A percentile compares a stretch with the other conserved stretches of the same genome.
Conservation (phyloP, 1,140 invertebrate genomes). For the Aplysia californica region DNA sequence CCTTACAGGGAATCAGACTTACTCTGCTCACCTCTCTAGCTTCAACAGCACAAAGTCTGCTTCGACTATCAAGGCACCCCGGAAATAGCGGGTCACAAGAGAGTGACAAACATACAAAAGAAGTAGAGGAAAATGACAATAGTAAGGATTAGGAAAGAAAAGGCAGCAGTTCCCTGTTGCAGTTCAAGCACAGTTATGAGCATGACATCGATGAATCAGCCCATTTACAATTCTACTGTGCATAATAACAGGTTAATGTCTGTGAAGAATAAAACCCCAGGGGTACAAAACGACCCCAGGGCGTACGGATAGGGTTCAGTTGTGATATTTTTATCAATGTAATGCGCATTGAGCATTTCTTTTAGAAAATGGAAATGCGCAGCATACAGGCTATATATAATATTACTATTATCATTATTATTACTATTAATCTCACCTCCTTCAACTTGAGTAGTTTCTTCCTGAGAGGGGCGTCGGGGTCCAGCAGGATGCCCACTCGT, state of each 20-base stretch:
- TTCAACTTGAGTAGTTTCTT: slow-evolving; percentile 9
- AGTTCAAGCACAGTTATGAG: no score
- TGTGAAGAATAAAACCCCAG: no score
- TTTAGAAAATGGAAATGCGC: neutral
- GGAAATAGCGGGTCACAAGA: neutral
- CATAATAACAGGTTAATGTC: neutral
- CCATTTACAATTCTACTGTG: no score
- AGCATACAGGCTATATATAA: neutral
- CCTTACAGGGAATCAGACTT: neutral
- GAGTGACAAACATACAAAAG: no score
- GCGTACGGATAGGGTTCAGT: no score
- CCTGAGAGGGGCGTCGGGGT: neutral
- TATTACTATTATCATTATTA: neutral
- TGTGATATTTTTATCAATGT: no score
- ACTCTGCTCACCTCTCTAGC: neutral
- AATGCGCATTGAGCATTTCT: neutral
- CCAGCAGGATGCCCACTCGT: slow-evolving; percentile 3
- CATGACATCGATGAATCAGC: no score
- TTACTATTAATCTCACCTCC: slow-evolving; percentile 4
- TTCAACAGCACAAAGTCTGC: neutral
- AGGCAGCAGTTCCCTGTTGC: no score
- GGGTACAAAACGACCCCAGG: no score
- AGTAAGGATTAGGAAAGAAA: no score
- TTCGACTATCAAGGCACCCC: neutral
- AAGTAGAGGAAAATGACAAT: no score